These are phyloP conservation scores for Phoebastria nigripes DNA, from an alignment of 2,797 vertebrate genomes.

Conservation along the genomic window DNA sequence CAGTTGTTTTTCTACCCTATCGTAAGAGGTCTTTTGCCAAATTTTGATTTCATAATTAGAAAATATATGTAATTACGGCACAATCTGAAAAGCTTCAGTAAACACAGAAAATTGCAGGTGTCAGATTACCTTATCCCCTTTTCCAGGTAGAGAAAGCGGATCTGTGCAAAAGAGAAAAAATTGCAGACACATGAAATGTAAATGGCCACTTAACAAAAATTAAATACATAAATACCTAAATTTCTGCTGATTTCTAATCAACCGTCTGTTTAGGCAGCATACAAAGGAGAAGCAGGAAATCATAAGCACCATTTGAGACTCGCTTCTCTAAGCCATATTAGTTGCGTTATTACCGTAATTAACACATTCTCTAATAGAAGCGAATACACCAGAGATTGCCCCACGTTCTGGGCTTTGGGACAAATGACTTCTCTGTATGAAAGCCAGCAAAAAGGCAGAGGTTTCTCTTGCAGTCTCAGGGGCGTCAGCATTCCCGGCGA, in stretches of 20 bases:
- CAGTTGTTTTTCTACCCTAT: not conserved
- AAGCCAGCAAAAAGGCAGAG: not conserved
- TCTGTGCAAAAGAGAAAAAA: not conserved
- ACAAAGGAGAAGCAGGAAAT: conserved; percentile 36
- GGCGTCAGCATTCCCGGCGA: not conserved
- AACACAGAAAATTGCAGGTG: not conserved
- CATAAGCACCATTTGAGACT: conserved; percentile 7
- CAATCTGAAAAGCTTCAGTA: not conserved
- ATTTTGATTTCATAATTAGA: conserved; percentile 18
- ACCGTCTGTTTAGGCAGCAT: not conserved
- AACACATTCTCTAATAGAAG: conserved; percentile 13
- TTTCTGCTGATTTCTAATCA: conserved; percentile 39
- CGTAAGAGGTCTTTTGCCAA: not conserved
- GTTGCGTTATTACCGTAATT: conserved; percentile 42
- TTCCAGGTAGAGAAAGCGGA: not conserved
- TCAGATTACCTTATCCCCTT: not conserved
- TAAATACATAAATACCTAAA: conserved; percentile 4
- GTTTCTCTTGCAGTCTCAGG: not conserved
- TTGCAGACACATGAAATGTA: not conserved
- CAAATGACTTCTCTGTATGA: not conserved
- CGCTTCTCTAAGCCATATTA: conserved; percentile 37
- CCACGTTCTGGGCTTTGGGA: conserved; percentile 20
- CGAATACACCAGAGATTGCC: conserved; percentile 11
- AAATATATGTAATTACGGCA: not conserved
- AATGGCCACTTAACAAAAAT: conserved; percentile 8